Evolutionary conservation across 2,888 invertebrate genomes (phyloP), one percentile per base, ranked within the genome.

Genomic region (Netelia fuscicornis): DNA sequence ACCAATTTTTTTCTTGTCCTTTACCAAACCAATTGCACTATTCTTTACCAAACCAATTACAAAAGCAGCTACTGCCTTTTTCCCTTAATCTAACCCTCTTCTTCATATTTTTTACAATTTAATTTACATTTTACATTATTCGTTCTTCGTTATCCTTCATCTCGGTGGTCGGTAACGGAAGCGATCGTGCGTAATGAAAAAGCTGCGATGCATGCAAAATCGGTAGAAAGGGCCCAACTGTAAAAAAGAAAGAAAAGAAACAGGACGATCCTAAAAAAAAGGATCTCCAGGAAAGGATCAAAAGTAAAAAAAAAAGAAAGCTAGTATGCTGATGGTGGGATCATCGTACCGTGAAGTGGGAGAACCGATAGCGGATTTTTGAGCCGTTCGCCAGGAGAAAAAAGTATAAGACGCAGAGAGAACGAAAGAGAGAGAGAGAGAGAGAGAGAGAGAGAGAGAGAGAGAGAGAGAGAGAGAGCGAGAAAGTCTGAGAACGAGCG

Each of bases 351-450:
- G 62, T 76, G 65, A 58, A 52, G 64, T 17, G 10, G n/a, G 65
- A 17, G 23, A 48, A 65, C 20, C 17, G 75, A 70, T 56, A 13
- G 44, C 37, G 2, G 11, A 64, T 68, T 68, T 68, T 62, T 48
- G 13, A 11, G 37, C 2, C 54, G 23, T 17, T 74, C 60, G 71
- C 60, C 42, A 79, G 44, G 71, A 72, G 80, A 65, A 30, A 72
- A 56, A 65, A 64, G 60, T 30, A 54, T n/a, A n/a, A 54, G n/a
- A n/a, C 54, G 20, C 20, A 17, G 54, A 23, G 20, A 64, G 25
- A 37, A 44, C 60, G 71, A 52, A 11, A 71, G 37, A 52, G 8
- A 30, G 30, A 30, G 30, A 30, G 25, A 25, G 25, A 25, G 25
- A 25, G 25, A 25, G 25, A 25, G 25, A 25, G 25, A 25, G 25